phyloP scores from a whole-genome alignment of 2,113 vertebrate genomes.

The Lutjanus erythropterus region DNA sequence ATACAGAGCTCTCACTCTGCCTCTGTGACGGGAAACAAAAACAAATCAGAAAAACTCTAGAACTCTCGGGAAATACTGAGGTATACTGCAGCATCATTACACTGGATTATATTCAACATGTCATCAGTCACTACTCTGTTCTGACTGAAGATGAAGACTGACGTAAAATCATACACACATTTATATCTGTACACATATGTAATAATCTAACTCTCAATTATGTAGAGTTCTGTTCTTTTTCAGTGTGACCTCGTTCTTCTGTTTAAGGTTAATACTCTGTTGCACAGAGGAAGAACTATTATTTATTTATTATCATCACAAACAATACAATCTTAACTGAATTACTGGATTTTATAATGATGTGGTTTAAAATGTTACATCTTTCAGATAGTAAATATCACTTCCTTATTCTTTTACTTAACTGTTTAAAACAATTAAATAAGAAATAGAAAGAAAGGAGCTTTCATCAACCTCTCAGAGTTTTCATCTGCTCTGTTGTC shows the following conservation, averaged over 20 bases:
- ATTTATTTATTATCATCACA: not conserved
- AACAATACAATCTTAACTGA: not conserved
- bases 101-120: not conserved
- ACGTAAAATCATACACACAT: not conserved
- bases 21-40: not conserved
- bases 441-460: no score
- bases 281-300: no score
- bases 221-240: not conserved
- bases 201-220: not conserved
- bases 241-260: not conserved
- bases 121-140: not conserved
- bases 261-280: not conserved
- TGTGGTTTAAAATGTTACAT: no score
- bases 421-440: no score
- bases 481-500: no score
- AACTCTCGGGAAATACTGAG: not conserved
- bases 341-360: not conserved
- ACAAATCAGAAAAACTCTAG: not conserved
- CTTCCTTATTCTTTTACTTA: no score
- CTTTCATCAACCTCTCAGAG: no score
- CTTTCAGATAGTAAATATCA: no score
- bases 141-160: not conserved
- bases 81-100: not conserved
- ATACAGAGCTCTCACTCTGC: conserved; percentile 43
- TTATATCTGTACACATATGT: no score